Percentiles rank a stretch among this genome's conserved stretches.
Evolutionary conservation across 2,797 vertebrate genomes (phyloP).

Genomic region (Urocyon cinereoargenteus): DNA sequence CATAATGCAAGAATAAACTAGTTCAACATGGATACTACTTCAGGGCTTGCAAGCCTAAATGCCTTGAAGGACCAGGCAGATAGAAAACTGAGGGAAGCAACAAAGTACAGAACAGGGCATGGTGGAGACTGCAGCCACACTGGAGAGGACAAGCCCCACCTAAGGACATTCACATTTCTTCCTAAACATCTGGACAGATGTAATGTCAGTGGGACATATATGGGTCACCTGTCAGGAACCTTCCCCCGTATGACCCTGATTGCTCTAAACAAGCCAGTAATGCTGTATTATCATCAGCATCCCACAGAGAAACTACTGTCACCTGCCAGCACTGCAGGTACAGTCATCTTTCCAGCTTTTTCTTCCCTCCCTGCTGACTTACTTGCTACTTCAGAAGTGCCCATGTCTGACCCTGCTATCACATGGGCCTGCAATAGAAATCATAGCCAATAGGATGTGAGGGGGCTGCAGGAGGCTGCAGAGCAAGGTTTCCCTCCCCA

Average conservation of each 20-base stretch:
- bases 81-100: neutral
- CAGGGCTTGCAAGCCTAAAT: neutral
- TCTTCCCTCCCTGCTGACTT: neutral
- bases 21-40: neutral
- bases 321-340: neutral
- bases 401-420: neutral
- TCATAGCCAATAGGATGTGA: neutral
- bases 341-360: neutral
- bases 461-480: neutral
- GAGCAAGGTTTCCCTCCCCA: neutral
- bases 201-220: neutral
- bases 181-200: constrained; percentile 16
- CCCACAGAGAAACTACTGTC: neutral
- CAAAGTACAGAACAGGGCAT: neutral
- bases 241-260: neutral
- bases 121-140: neutral
- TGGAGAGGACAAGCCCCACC: neutral
- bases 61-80: neutral
- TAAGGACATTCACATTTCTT: neutral
- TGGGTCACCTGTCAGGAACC: neutral
- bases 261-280: neutral
- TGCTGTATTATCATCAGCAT: neutral
- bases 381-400: neutral
- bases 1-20: neutral
- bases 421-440: neutral